Evolutionary conservation across 2,888 invertebrate genomes (phyloP).

Genomic region (Dinocampus coccinellae): DNA sequence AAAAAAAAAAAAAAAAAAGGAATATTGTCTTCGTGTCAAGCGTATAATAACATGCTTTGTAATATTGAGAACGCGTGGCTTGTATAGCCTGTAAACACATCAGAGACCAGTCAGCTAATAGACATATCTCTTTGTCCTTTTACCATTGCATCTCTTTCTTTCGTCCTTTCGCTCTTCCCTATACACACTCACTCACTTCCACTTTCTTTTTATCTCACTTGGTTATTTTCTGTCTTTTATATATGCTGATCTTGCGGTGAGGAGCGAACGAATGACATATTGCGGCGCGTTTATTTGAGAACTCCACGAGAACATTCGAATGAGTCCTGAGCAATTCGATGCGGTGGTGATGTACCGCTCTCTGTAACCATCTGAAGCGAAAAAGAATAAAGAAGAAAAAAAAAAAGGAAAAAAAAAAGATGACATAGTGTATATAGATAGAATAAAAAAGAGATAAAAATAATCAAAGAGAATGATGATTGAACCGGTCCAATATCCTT

Average conservation of each 20-base stretch:
- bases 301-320: constrained; percentile 34
- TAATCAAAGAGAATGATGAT: constrained; percentile 5
- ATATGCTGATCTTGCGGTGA: constrained; percentile 1
- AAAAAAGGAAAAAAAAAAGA: no score
- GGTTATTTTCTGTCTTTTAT: background rate
- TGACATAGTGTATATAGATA: background rate
- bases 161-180: no score
- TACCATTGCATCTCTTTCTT: background rate
- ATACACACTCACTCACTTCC: no score
- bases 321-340: constrained; percentile 38
- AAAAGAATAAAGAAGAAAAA: no score
- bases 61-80: constrained; percentile 34
- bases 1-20: constrained; percentile 3
- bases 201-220: background rate
- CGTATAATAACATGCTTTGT: constrained; percentile 9
- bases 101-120: constrained; percentile 45
- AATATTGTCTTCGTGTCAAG: constrained; percentile 1
- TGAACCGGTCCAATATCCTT: constrained; percentile 29
- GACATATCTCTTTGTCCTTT: constrained; percentile 43
- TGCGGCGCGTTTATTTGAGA: constrained; percentile 32
- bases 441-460: background rate
- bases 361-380: constrained; percentile 29
- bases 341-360: constrained; percentile 41
- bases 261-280: constrained; percentile 38
- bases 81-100: constrained; percentile 43